Evolutionary conservation across 2,888 invertebrate species (phyloP).

Genomic region (Gerosis bhagava): DNA sequence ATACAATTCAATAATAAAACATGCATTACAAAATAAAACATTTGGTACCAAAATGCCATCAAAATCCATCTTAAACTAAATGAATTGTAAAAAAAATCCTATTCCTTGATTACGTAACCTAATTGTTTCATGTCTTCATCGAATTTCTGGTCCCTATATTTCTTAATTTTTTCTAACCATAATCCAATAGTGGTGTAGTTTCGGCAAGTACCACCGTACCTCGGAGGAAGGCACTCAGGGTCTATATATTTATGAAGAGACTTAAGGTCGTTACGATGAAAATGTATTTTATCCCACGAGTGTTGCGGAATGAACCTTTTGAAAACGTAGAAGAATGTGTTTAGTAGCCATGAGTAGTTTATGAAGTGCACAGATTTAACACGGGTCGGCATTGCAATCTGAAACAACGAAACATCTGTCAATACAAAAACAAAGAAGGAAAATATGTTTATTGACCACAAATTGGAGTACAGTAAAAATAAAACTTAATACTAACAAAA

Average conservation of each 20-base stretch:
- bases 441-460: too few relatives aligned
- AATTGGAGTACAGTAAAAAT: too few relatives aligned
- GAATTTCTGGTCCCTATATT: slow-evolving; percentile 70
- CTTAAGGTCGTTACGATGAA: slow-evolving; percentile 65
- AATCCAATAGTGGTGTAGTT: slow-evolving; percentile 79
- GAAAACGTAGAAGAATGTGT: slow-evolving; percentile 88
- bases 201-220: slow-evolving; percentile 77
- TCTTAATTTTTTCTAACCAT: slow-evolving; percentile 80
- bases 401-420: slow-evolving; percentile 36
- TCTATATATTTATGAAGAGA: slow-evolving; percentile 62
- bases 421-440: too few relatives aligned
- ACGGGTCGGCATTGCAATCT: slow-evolving; percentile 86
- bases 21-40: too few relatives aligned
- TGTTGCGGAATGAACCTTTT: slow-evolving; percentile 86
- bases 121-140: slow-evolving; percentile 84
- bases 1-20: too few relatives aligned
- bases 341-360: slow-evolving; percentile 91
- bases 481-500: too few relatives aligned
- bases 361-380: slow-evolving; percentile 87
- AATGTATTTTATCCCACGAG: slow-evolving; percentile 77
- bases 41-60: too few relatives aligned
- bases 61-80: too few relatives aligned
- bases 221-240: slow-evolving; percentile 52
- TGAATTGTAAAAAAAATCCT: too few relatives aligned
- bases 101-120: slow-evolving; percentile 83